Base-by-base conservation (phyloP, 2,888 invertebrate genomes). In the Gastrophysa polygoni region DNA sequence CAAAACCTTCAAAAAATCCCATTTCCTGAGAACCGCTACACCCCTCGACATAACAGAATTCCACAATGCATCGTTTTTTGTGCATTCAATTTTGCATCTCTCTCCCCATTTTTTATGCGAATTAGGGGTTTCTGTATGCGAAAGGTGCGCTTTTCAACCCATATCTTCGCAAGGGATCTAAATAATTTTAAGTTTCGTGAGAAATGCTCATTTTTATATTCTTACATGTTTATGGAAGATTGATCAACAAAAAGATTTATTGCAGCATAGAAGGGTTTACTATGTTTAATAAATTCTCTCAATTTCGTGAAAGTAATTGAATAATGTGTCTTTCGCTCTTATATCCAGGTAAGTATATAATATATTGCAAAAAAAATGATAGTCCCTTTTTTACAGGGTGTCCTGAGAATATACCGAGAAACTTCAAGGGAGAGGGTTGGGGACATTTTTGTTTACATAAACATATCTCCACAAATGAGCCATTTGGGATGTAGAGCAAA, bases 11-110 rank as follows among this genome's bases (percentile, higher is more conserved):
- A 59, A 68, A 67, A 68, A 73, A 73, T 68, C 68, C 64, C 70
- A 71, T 73, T 72, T 73, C 73, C 71, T 73, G 73, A 71, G 73
- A 73, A 73, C 63, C 57, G 38, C 47, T 49, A 32, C 56, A 54
- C 59, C 59, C 63, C 67, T 58, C 59, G 44, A 24, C 44, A 44
- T 28, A 62, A 59, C 48, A 47, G 61, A 59, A 58, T 63, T 65
- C 28, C 56, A 65, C 62, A 63, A 68, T 64, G 55, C 59, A 61
- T 56, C 55, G 62, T 61, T 68, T 67, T 67, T 63, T 64, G 62
- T 59, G 70, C 64, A 50, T 61, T 58, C 59, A 67, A 66, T 67
- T 68, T 62, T 66, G 66, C 66, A 66, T 64, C 62, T 68, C 73
- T 64, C 59, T 68, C 73, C 72, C 70, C 65, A 43, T 67, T 59